phyloP scores from a whole-genome alignment of 1,140 invertebrate species.

The Hormaphis cornu region DNA sequence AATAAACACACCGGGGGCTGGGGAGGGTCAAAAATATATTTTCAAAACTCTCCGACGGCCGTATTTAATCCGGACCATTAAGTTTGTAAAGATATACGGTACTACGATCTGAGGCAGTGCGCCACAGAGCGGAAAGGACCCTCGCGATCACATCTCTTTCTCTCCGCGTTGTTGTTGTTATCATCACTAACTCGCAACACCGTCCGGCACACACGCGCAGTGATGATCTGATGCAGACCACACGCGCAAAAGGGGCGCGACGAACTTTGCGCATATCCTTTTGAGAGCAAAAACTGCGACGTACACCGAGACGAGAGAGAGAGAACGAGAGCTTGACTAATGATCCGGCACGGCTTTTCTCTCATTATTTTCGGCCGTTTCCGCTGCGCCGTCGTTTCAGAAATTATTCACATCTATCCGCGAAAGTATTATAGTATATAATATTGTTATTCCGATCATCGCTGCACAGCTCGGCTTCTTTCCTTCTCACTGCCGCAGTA shows the following conservation, averaged over 20 bases:
- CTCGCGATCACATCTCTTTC: neutral
- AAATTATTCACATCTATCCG: no score
- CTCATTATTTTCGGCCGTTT: constrained; percentile 20
- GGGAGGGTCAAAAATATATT: constrained; percentile 18
- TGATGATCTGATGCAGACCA: no score
- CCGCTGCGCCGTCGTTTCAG: neutral
- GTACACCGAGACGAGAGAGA: neutral
- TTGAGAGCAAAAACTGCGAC: constrained; percentile 10
- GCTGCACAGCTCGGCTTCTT: no score
- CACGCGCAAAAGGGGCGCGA: constrained; percentile 19
- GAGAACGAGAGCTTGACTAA: no score
- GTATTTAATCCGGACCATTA: constrained; percentile 26
- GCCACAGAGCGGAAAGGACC: constrained; percentile 20
- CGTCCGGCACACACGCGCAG: constrained; percentile 6
- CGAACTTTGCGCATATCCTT: constrained; percentile 11
- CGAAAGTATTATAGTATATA: no score
- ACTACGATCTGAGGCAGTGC: no score
- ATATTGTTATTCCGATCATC: no score
- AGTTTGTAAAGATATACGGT: constrained; percentile 26
- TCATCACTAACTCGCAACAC: constrained; percentile 19
- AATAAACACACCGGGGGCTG: no score
- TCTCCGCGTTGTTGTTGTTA: constrained; percentile 3
- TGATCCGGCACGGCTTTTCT: constrained; percentile 24
- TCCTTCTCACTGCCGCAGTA: no score
- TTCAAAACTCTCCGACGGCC: constrained; percentile 21